phyloP scores from a whole-genome alignment of 2,888 invertebrate species.

The Colostygia pectinataria region DNA sequence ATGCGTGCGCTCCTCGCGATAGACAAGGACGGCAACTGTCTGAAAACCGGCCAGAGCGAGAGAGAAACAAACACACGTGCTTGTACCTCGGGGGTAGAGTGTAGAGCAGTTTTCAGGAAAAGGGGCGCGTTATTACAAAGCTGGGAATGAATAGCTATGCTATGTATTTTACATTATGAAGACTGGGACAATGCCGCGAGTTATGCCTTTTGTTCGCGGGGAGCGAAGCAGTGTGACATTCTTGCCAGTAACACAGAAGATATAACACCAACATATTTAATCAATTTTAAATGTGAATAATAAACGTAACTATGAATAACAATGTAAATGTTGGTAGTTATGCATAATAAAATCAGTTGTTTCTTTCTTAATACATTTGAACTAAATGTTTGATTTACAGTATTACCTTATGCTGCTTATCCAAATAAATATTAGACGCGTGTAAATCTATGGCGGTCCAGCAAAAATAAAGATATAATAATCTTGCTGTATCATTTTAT shows the following conservation, averaged over 20 bases:
- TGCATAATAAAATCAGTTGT: too few species aligned
- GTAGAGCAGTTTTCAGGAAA: conserved; percentile 68
- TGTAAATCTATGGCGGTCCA: too few species aligned
- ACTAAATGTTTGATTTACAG: too few species aligned
- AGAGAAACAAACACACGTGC: conserved; percentile 67
- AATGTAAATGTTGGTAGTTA: too few species aligned
- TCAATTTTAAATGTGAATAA: too few species aligned
- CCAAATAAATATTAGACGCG: too few species aligned
- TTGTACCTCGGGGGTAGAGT: conserved; percentile 60
- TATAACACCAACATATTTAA: not conserved
- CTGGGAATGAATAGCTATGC: conserved; percentile 69
- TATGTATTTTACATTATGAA: conserved; percentile 66
- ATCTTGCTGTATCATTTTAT: too few species aligned
- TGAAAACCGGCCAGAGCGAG: conserved; percentile 42
- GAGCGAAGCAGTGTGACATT: conserved; percentile 54
- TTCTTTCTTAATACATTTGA: too few species aligned
- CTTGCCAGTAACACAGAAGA: conserved; percentile 31
- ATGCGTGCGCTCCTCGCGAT: conserved; percentile 76
- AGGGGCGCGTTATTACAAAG: conserved; percentile 70
- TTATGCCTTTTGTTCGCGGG: conserved; percentile 60
- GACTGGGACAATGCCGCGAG: conserved; percentile 58
- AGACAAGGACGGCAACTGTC: conserved; percentile 47
- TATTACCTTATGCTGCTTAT: too few species aligned
- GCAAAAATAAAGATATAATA: too few species aligned
- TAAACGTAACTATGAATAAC: too few species aligned